A percentile compares a stretch with the other conserved stretches of the same genome.
phyloP scores from a whole-genome alignment of 2,113 vertebrate species.

The Apodemus speciosus region DNA sequence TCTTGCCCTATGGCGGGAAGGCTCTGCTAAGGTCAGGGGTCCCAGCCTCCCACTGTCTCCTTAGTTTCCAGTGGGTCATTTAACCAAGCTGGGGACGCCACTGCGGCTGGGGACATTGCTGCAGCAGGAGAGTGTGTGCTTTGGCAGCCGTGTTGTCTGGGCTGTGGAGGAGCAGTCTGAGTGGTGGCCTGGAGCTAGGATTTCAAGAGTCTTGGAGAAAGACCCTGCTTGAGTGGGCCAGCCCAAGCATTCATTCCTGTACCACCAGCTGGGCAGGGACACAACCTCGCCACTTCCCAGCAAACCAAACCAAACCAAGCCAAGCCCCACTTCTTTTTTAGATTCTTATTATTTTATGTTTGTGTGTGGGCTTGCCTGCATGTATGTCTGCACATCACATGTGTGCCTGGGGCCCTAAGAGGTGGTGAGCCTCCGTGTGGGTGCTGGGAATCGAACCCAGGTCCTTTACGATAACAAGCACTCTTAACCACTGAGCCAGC shows the following conservation, averaged over 20 bases:
- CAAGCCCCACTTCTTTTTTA: background rate
- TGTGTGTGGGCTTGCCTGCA: background rate
- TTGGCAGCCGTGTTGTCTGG: slow-evolving; percentile 87
- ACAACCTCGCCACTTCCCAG: no score
- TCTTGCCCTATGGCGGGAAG: background rate
- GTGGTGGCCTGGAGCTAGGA: slow-evolving; percentile 83
- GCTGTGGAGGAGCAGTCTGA: slow-evolving; percentile 83
- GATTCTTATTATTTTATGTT: background rate
- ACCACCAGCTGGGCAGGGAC: background rate
- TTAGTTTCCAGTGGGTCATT: background rate
- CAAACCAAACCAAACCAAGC: background rate
- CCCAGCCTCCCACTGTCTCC: background rate
- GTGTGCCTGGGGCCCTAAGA: background rate
- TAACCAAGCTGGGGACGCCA: background rate
- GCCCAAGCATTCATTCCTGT: background rate
- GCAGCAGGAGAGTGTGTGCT: slow-evolving; percentile 81
- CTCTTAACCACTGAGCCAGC: no score
- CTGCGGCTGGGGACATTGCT: slow-evolving; percentile 65
- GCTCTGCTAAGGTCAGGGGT: background rate
- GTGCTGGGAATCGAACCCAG: background rate
- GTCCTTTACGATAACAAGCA: background rate
- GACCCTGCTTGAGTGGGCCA: slow-evolving; percentile 76
- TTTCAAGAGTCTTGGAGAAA: slow-evolving; percentile 81
- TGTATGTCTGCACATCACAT: background rate
- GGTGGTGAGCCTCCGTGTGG: background rate